These are phyloP conservation scores for Ceratitis capitata DNA, from an alignment of 1,140 invertebrate genomes.

Conservation along the genomic window DNA sequence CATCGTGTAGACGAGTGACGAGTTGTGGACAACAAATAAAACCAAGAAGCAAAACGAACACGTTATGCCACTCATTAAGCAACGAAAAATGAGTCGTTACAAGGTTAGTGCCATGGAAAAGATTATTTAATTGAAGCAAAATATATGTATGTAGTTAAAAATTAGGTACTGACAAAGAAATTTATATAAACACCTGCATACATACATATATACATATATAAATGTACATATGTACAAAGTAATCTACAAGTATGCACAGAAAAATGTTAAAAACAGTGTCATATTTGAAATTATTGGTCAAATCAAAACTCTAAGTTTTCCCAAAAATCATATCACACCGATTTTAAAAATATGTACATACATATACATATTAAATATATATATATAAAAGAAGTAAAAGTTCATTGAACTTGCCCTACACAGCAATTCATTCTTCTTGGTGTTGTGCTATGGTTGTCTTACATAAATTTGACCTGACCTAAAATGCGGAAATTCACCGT, in stretches of 20 bases:
- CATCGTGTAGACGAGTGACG: background rate
- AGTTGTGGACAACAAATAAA: background rate
- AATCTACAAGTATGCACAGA: too few relatives aligned
- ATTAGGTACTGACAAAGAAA: too few relatives aligned
- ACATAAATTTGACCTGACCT: conserved; percentile 64
- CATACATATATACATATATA: background rate
- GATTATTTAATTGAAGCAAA: background rate
- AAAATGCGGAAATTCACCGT: conserved; percentile 59
- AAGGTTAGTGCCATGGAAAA: conserved; percentile 52
- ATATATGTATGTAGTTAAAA: background rate
- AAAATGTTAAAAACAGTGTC: too few relatives aligned
- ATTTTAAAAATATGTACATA: too few relatives aligned
- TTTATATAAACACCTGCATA: background rate
- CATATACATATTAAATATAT: too few relatives aligned
- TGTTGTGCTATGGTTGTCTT: conserved; percentile 29
- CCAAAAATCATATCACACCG: too few relatives aligned
- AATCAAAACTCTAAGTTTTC: too few relatives aligned
- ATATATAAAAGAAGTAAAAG: too few relatives aligned
- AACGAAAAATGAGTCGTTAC: conserved; percentile 63
- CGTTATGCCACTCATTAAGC: conserved; percentile 61
- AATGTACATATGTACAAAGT: too few relatives aligned
- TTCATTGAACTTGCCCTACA: conserved; percentile 60
- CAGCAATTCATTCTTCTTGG: background rate
- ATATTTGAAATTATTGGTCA: too few relatives aligned
- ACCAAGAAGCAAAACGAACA: too few relatives aligned